Evolutionary conservation across 1,140 invertebrate genomes (phyloP).

Genomic region (Propsilocerus akamusi): DNA sequence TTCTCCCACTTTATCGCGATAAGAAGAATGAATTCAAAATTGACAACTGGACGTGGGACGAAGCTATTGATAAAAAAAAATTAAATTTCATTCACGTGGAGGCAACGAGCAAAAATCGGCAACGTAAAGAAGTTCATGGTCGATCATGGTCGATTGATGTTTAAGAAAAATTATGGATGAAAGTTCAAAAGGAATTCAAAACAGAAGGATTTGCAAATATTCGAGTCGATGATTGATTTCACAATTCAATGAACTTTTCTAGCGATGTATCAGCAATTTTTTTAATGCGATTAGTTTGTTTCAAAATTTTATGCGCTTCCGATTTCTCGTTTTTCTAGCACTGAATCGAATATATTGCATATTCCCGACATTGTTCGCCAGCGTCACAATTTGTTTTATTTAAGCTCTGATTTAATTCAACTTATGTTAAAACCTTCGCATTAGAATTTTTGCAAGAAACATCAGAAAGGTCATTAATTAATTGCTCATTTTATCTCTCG

Average conservation of each 20-base stretch:
- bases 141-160: neutral
- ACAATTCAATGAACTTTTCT: conserved; percentile 1
- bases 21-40: neutral
- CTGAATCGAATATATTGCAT: too few species aligned
- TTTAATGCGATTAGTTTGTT: neutral
- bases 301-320: neutral
- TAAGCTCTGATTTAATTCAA: too few species aligned
- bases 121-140: neutral
- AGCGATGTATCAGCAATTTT: neutral
- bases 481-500: too few species aligned
- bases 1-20: neutral
- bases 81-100: neutral
- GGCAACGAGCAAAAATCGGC: neutral
- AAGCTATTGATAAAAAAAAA: neutral
- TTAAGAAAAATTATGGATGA: neutral
- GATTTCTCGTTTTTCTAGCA: neutral
- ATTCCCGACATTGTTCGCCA: too few species aligned
- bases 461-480: too few species aligned
- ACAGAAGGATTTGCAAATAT: neutral
- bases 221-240: neutral
- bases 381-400: too few species aligned
- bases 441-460: too few species aligned
- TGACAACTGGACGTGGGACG: neutral
- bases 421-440: too few species aligned
- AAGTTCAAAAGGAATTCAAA: neutral